Base-by-base conservation (phyloP, 1,140 invertebrate species). In the Euwallacea fornicatus region DNA sequence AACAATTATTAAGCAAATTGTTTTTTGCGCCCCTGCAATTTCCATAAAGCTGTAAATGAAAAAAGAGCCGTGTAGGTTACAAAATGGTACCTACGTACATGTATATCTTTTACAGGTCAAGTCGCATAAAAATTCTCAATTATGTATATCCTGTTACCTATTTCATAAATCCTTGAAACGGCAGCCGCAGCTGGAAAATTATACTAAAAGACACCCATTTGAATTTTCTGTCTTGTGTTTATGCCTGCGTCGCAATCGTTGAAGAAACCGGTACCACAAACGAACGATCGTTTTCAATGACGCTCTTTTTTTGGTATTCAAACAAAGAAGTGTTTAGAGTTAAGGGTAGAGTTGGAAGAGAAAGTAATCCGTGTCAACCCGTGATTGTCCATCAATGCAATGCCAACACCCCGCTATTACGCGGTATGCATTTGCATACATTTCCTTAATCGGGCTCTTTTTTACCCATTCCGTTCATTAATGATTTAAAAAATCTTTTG, bases 131-230 rank as follows among this genome's bases (percentile, higher is more conserved):
- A 70, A 70, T 70, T 46, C 61, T 21, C 60, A 64, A 70, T 64
- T 70, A 33, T 33, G 21, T 33, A 64, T 63, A 63, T 70, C 68
- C 61, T 70, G 68, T 70, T 70, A 70, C 68, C 59, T 64, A 70
- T 70, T 63, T 70, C 41, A 70, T 63, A 70, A 70, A 70, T 70
- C 68, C 68, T 70, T 70, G 68, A 70, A 47, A 70, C n/a, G 46
- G 56, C 47, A 43, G 41, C 15, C 56, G 56, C 15, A 15, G 44
- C 15, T 54, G 58, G 58, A 68, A 68, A 68, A 68, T 68, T 68
- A 60, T 50, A 68, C 65, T 42, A 33, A 33, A 33, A 33, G 21
- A 33, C 21, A 33, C 21, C 21, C 21, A 33, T 56, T 66, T 66
- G 53, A 66, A 58, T 66, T 63, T 66, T 58, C 55, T 58, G 6